Evolutionary conservation across 2,888 invertebrate genomes (phyloP).

Genomic region (Nebria salina): DNA sequence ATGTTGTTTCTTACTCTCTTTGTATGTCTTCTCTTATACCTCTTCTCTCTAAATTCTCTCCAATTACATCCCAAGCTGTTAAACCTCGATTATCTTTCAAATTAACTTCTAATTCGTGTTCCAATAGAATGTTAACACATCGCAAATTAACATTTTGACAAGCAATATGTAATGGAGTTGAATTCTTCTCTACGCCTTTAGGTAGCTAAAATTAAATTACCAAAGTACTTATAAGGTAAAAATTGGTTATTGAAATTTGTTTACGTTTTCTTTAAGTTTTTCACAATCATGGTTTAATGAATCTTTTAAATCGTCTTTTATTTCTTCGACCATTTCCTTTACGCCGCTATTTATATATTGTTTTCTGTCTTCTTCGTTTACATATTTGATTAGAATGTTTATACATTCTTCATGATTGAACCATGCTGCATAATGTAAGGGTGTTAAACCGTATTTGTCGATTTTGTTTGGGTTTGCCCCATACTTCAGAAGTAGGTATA

Average conservation of each 20-base stretch:
- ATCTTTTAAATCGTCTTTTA: slow-evolving; percentile 31
- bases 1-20: slow-evolving; percentile 9
- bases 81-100: slow-evolving; percentile 62
- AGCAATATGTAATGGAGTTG: slow-evolving; percentile 71
- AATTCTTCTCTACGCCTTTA: slow-evolving; percentile 63
- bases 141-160: slow-evolving; percentile 64
- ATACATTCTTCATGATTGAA: slow-evolving; percentile 63
- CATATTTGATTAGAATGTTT: slow-evolving; percentile 56
- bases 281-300: slow-evolving; percentile 34
- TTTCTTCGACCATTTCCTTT: not conserved
- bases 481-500: slow-evolving; percentile 60
- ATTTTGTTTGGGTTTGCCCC: slow-evolving; percentile 63
- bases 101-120: slow-evolving; percentile 65
- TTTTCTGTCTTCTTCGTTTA: slow-evolving; percentile 14
- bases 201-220: slow-evolving; percentile 58
- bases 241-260: not conserved
- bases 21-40: slow-evolving; percentile 53
- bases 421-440: slow-evolving; percentile 65
- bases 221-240: not conserved
- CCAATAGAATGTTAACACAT: slow-evolving; percentile 65
- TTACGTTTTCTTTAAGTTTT: slow-evolving; percentile 20
- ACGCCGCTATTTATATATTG: slow-evolving; percentile 25
- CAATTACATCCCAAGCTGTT: slow-evolving; percentile 66
- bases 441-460: slow-evolving; percentile 64
- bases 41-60: slow-evolving; percentile 56